phyloP scores from a whole-genome alignment of 2,797 vertebrate species.

The Anableps anableps region DNA sequence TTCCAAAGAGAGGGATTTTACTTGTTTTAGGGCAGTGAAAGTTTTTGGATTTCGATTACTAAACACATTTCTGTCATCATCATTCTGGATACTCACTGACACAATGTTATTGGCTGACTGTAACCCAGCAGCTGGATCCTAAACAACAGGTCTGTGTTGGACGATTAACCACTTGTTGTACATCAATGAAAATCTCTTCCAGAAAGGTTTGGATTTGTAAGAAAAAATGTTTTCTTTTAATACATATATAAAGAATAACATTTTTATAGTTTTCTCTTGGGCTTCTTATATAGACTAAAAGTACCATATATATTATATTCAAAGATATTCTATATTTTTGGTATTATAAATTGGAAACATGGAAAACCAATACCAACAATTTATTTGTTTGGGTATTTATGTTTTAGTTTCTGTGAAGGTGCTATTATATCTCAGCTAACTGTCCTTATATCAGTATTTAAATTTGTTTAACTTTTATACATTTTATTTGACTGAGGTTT shows the following conservation, averaged over 20 bases:
- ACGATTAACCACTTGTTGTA: conserved; percentile 37
- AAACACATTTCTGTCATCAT: conserved; percentile 70
- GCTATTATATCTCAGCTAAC: not conserved
- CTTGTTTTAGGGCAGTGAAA: conserved; percentile 39
- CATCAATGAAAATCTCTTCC: conserved; percentile 39
- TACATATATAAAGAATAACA: not conserved
- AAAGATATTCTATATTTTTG: not conserved
- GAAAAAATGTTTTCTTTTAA: too few species aligned
- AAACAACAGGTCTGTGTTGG: conserved; percentile 43
- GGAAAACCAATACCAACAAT: not conserved
- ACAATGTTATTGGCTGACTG: conserved; percentile 57
- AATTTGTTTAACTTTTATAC: not conserved
- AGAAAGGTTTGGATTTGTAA: conserved; percentile 12
- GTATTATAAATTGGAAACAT: not conserved
- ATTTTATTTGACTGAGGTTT: not conserved
- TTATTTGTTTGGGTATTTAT: not conserved
- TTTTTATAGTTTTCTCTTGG: not conserved
- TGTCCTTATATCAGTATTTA: not conserved
- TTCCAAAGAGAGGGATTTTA: conserved; percentile 13
- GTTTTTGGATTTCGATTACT: too few species aligned
- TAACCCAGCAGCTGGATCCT: conserved; percentile 52
- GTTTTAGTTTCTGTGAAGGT: not conserved
- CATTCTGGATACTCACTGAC: conserved; percentile 60
- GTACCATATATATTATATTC: not conserved
- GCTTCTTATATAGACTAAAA: not conserved